Conservation (phyloP, 2,797 vertebrate species). For the Phoeniculus purpureus region DNA sequence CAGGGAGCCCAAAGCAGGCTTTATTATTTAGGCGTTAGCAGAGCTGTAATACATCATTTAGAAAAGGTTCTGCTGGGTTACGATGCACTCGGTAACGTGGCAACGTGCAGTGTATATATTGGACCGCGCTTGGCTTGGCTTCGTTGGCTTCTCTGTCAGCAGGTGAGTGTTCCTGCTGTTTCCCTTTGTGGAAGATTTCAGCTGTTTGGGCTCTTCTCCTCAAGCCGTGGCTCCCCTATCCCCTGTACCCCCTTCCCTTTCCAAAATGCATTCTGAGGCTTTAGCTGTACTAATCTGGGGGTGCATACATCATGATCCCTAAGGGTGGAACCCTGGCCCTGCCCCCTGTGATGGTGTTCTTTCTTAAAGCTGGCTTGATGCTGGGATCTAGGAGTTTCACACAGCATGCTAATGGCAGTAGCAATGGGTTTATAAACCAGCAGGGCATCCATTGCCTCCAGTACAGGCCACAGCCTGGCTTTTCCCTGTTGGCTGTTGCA, state of each 20-base stretch:
- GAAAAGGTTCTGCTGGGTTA: not conserved
- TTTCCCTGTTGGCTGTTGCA: not conserved
- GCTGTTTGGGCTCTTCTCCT: not conserved
- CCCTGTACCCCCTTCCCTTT: not conserved
- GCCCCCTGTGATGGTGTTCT: not conserved
- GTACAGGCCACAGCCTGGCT: not conserved
- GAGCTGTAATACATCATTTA: not conserved
- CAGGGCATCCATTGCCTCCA: not conserved
- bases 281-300: not conserved
- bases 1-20: not conserved
- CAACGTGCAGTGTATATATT: not conserved
- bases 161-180: not conserved
- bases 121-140: not conserved
- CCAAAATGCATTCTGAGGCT: not conserved
- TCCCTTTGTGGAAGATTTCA: not conserved
- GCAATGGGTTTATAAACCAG: not conserved
- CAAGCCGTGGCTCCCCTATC: accelerated
- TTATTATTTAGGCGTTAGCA: slow-evolving; percentile 12
- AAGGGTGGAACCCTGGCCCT: not conserved
- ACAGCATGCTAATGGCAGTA: not conserved
- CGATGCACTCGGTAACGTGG: not conserved
- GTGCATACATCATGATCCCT: not conserved
- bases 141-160: not conserved
- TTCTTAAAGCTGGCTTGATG: not conserved
- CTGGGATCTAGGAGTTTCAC: not conserved